These are phyloP conservation scores for Ptilonorhynchus violaceus DNA, from an alignment of 2,113 vertebrate species.

Conservation along the genomic window DNA sequence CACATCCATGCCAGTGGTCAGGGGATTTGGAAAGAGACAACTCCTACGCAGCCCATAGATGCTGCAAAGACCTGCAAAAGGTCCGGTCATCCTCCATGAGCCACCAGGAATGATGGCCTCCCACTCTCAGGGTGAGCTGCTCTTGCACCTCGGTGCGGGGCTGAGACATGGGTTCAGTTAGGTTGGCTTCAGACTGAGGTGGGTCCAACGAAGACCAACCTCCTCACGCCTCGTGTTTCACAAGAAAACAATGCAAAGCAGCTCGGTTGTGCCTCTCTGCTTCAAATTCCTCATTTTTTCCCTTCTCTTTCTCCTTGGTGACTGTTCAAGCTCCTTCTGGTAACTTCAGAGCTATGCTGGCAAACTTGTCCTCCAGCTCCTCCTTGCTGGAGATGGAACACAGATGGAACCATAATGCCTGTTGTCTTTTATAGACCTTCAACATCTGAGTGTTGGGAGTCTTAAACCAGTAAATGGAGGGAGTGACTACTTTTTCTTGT, in stretches of 20 bases:
- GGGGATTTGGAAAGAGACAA: neutral
- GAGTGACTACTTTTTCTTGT: neutral
- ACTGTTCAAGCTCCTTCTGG: neutral
- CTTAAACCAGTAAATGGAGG: neutral
- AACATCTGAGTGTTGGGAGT: neutral
- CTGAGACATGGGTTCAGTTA: neutral
- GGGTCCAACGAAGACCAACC: neutral
- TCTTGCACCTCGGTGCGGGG: neutral
- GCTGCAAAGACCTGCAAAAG: neutral
- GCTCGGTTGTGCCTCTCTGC: neutral
- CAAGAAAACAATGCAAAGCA: neutral
- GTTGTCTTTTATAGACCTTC: neutral
- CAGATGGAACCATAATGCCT: neutral
- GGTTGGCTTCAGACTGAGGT: neutral
- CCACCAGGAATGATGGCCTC: accelerated
- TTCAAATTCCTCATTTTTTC: neutral
- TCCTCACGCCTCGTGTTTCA: accelerated
- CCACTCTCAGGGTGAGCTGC: neutral
- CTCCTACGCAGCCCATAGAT: neutral
- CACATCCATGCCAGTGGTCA: neutral
- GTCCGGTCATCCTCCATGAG: accelerated
- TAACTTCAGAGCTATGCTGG: neutral
- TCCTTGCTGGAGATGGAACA: neutral
- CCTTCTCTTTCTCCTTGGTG: neutral
- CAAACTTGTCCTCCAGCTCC: neutral